These are phyloP conservation scores for Telmatochromis sp. DNA, from an alignment of 2,113 vertebrate species.

Conservation along the genomic window DNA sequence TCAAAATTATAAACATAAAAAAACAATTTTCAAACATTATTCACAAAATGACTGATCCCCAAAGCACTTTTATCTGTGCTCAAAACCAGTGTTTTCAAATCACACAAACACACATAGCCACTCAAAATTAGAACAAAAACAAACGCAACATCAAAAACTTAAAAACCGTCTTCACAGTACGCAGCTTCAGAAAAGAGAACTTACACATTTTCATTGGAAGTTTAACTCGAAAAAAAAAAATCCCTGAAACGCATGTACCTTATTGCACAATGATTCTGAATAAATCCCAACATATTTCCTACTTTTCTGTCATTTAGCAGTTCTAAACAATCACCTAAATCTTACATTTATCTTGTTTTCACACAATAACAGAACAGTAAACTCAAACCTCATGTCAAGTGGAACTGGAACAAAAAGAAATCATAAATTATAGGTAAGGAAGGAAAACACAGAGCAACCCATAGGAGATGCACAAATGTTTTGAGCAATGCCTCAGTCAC, in stretches of 20 bases:
- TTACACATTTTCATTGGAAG: background rate
- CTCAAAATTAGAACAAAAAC: background rate
- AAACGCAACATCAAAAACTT: background rate
- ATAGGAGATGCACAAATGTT: background rate
- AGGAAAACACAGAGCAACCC: background rate
- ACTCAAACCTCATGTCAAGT: background rate
- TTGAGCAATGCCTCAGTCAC: background rate
- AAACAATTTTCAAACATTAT: background rate
- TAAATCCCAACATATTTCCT: background rate
- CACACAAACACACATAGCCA: background rate
- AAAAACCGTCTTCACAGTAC: background rate
- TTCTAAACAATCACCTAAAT: background rate
- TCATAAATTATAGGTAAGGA: background rate
- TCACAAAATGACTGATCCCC: background rate
- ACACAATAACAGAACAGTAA: background rate
- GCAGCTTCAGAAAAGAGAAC: background rate
- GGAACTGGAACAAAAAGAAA: background rate
- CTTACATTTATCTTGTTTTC: background rate
- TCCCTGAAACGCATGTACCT: fast-evolving
- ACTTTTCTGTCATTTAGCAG: background rate
- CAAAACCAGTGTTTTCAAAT: background rate
- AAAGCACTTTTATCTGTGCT: background rate
- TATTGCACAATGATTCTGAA: background rate
- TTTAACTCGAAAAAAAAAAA: background rate
- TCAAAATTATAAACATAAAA: background rate